Evolutionary conservation across 2,888 invertebrate species (phyloP).

Genomic region (Drosophila quinaria): DNA sequence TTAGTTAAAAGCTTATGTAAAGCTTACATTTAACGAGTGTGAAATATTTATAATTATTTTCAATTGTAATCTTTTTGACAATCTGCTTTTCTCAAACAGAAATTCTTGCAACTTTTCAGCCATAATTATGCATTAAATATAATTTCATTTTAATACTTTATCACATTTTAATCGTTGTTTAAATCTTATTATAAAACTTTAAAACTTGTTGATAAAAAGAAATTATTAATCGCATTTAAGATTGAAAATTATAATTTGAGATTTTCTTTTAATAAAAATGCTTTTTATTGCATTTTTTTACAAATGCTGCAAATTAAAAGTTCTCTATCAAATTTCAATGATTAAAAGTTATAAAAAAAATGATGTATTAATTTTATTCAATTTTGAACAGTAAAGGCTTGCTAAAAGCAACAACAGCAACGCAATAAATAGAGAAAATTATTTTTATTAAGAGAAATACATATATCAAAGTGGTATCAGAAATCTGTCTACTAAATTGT

Average conservation of each 20-base stretch:
- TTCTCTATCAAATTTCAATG: background rate
- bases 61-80: background rate
- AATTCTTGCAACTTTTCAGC: background rate
- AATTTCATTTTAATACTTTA: conserved; percentile 8
- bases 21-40: conserved; percentile 4
- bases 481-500: background rate
- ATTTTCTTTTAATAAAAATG: background rate
- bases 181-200: conserved; percentile 1
- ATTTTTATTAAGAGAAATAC: background rate
- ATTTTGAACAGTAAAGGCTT: too few species aligned
- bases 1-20: conserved; percentile 2
- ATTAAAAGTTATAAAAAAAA: background rate
- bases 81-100: background rate
- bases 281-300: background rate
- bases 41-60: conserved; percentile 7
- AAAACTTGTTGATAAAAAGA: background rate
- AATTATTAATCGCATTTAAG: background rate
- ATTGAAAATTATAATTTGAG: conserved; percentile 1
- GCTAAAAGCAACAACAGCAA: background rate
- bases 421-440: too few species aligned
- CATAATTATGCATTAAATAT: conserved; percentile 4
- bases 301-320: background rate
- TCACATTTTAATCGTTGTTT: background rate
- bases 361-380: background rate
- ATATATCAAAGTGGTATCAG: background rate